Base-by-base conservation (phyloP, 2,113 vertebrate genomes). In the Plecotus auritus region DNA sequence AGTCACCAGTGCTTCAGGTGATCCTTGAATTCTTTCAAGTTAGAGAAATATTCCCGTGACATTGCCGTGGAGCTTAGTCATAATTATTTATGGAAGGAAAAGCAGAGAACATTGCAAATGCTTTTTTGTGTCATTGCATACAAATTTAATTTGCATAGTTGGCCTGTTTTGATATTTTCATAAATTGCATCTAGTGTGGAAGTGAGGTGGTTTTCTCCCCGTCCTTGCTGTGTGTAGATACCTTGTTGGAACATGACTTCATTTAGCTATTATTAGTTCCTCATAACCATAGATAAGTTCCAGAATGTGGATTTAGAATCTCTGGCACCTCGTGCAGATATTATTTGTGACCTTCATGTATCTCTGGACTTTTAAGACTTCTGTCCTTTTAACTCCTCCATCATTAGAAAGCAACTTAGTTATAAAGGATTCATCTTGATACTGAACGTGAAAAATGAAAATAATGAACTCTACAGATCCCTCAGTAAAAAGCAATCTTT, bases 1-100 rank as follows among this genome's bases (percentile, higher is more conserved):
- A 67, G 12, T 73, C 73, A 49, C 3, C 18, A 32, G 7, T 88
- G 67, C 64, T 72, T 92, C 28, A 72, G 76, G 61, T 72, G 66
- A 92, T 76, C 37, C 30, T 54, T 59, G 14, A 74, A 47, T 78
- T 96, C 88, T 76, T 93, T 80, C 66, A 35, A 88, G 70, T 96
- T 81, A 69, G 67, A 88, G 92, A 89, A 76, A 47, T 83, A 73
- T 67, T 42, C 28, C 56, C 40, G 4, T 59, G 40, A 61, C n/a
- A 80, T n/a, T 78, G 32, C 4, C 67, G 5, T 59, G 49, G 83
- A 30, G 6, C 40, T 59, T 90, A 67, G 1, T 94, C 26, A 67
- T 81, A 59, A 56, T 95, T 85, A 85, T 47, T 91, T 85, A 59
- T 28, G 5, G 64, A 91, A n/a, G 35, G 14, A 77, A 77, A 91